Evolutionary conservation across 2,113 vertebrate species (phyloP).

Genomic region (Laticauda colubrina): DNA sequence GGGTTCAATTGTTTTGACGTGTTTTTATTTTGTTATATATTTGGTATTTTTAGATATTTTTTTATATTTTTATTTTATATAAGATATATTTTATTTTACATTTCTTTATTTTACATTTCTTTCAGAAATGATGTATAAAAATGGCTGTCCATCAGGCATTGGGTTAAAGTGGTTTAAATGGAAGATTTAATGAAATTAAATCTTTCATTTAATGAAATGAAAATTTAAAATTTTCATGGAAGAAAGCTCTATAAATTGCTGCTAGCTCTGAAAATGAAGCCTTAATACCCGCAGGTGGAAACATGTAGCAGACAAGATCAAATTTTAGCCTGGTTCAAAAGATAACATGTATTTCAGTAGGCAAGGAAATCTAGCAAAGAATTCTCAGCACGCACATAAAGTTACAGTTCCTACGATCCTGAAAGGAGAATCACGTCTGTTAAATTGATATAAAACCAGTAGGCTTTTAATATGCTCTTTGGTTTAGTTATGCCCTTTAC

Average conservation of each 20-base stretch:
- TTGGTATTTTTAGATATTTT: not conserved
- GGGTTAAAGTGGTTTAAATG: not conserved
- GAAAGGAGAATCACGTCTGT: not conserved
- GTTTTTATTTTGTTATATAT: not conserved
- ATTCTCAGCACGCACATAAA: not conserved
- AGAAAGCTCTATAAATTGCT: not conserved
- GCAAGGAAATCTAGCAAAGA: not conserved
- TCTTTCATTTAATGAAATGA: no score
- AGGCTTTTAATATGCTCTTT: not conserved
- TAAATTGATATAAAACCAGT: not conserved
- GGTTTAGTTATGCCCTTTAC: not conserved
- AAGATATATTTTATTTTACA: not conserved
- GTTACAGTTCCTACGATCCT: not conserved
- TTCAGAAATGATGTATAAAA: not conserved
- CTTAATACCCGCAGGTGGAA: not conserved
- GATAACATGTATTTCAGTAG: not conserved
- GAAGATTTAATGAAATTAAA: no score
- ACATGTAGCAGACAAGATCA: not conserved
- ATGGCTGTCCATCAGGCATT: not conserved
- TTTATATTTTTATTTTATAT: not conserved
- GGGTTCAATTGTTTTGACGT: not conserved
- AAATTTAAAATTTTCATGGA: not conserved
- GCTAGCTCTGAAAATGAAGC: not conserved
- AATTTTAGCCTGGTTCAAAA: not conserved
- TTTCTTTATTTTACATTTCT: not conserved